Base-by-base conservation (phyloP, 1,140 invertebrate species). In the Cherax quadricarinatus region DNA sequence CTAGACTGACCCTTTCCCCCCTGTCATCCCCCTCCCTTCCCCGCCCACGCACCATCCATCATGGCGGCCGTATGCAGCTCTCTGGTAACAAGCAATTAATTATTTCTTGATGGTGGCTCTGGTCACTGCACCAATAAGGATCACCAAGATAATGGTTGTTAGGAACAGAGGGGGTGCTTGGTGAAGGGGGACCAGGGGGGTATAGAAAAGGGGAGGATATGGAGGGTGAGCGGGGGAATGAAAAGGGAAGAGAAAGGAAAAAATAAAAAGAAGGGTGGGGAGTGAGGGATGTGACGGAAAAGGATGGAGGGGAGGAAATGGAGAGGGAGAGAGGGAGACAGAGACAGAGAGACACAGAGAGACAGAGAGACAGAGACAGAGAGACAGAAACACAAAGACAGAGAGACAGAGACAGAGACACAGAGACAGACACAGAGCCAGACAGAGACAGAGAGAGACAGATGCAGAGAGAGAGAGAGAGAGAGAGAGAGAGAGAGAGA, bases 21-120 rank as follows among this genome's bases (percentile, higher is more conserved):
- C 30, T 41, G 30, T 41, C 30, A 41, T 57, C 53, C 53, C 89
- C 78, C 41, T 80, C 18, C 75, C 89, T 48, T 18, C 30, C 60
- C 49, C 75, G 18, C 66, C 60, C 18, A 14, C 78, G 16, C 53
- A 66, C 83, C 73, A 81, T 86, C 83, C 49, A 82, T 86, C 83
- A 86, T 86, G 48, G 57, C 48, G 75, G 49, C 85, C 83, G 84
- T 91, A 91, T 91, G 89, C 89, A 91, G 89, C 75, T 80, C 84
- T 80, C 75, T 87, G 21, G 89, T 91, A 91, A 91, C 89, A 86
- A 91, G 89, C 89, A 91, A 91, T 91, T 91, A 91, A 91, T 91
- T 91, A 91, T 91, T 86, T 91, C 84, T 91, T 91, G 89, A 91
- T 91, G 89, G 89, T 70, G 75, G 75, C n/a, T 21, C 84, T 86